Conservation (phyloP, 2,888 invertebrate species). For the Crioceris asparagi region DNA sequence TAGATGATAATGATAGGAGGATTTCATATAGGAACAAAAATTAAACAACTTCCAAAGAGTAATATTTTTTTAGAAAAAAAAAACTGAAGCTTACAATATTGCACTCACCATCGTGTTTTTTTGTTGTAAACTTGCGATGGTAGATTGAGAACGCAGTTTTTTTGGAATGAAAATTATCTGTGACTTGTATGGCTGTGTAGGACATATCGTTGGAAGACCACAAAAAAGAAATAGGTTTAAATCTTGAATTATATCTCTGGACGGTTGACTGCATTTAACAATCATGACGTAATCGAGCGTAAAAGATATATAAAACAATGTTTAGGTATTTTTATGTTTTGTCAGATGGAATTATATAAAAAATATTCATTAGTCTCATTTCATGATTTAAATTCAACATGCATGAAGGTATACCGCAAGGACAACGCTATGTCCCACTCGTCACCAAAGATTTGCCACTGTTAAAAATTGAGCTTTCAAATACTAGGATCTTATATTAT, state of each 20-base stretch:
- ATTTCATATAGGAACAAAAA: too few species aligned
- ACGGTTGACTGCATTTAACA: too few species aligned
- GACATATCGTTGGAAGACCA: too few species aligned
- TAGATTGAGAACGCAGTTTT: conserved; percentile 21
- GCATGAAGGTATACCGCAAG: too few species aligned
- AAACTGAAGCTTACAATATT: conserved; percentile 31
- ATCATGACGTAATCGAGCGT: too few species aligned
- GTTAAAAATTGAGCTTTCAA: conserved; percentile 12
- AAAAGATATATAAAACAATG: background rate
- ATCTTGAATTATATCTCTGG: too few species aligned
- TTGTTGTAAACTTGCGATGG: conserved; percentile 18
- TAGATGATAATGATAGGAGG: too few species aligned
- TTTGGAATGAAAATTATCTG: conserved; percentile 4
- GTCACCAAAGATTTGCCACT: conserved; percentile 7
- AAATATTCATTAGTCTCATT: background rate
- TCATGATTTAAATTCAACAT: too few species aligned
- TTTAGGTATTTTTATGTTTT: background rate
- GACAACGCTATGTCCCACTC: background rate
- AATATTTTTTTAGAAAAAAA: conserved; percentile 27
- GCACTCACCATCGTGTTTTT: conserved; percentile 26
- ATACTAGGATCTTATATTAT: conserved; percentile 18
- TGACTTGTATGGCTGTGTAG: background rate
- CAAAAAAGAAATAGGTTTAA: too few species aligned
- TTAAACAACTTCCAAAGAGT: too few species aligned
- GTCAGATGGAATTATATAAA: background rate